These are phyloP conservation scores for Raphicerus campestris DNA, from an alignment of 2,113 vertebrate genomes.

Conservation along the genomic window DNA sequence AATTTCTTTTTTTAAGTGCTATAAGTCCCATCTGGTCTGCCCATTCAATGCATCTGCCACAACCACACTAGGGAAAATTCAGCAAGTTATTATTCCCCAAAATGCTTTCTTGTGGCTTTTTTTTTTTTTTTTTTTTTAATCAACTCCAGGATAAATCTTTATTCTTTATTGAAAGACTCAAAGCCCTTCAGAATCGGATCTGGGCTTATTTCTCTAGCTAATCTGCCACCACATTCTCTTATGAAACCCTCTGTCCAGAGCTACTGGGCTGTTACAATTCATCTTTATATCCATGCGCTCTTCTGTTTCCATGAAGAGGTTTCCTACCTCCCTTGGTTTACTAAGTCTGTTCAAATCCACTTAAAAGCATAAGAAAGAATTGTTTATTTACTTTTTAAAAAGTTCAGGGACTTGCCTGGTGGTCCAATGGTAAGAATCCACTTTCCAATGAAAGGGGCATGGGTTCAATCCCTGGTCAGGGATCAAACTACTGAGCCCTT, in stretches of 20 bases:
- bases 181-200: not conserved
- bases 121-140: not conserved
- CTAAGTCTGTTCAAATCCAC: not conserved
- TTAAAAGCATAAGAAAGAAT: not conserved
- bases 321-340: not conserved
- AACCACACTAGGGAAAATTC: not conserved
- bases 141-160: not conserved
- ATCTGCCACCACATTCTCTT: not conserved
- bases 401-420: not conserved
- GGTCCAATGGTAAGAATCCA: not conserved
- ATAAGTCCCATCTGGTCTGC: not conserved
- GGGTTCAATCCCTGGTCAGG: not conserved
- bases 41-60: not conserved
- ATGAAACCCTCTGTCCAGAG: no score
- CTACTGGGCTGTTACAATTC: not conserved
- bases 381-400: not conserved
- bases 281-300: not conserved
- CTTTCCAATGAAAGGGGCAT: not conserved
- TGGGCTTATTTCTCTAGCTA: not conserved
- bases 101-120: not conserved
- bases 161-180: not conserved
- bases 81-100: not conserved
- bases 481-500: not conserved
- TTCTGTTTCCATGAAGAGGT: not conserved
- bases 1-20: not conserved